These are phyloP conservation scores for Poecilia velifera DNA, from an alignment of 2,797 vertebrate species.

Conservation along the genomic window DNA sequence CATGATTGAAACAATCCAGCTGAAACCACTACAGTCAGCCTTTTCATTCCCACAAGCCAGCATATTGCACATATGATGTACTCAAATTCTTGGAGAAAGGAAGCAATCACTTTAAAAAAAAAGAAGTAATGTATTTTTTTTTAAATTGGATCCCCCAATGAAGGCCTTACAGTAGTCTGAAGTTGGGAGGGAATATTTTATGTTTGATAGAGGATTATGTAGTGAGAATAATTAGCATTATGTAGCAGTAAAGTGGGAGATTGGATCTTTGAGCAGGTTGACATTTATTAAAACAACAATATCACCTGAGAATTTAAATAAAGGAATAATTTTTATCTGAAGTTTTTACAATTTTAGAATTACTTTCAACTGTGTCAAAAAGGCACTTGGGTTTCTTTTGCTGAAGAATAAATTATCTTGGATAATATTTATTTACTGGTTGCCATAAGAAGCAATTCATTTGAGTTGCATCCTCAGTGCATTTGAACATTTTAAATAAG, in stretches of 20 bases:
- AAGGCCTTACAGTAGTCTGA: neutral
- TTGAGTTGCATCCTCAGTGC: too few species aligned
- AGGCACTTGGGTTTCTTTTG: neutral
- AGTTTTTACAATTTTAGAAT: neutral
- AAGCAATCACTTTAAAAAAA: constrained; percentile 55
- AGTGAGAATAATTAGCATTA: neutral
- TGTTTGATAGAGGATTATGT: neutral
- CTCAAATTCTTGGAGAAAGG: constrained; percentile 47
- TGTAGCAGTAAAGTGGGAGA: neutral
- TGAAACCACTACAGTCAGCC: constrained; percentile 74
- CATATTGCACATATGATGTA: constrained; percentile 49
- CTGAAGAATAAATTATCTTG: neutral
- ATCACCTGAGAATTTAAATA: neutral
- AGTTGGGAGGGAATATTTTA: too few species aligned
- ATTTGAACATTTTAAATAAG: too few species aligned
- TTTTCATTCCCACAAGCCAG: constrained; percentile 67
- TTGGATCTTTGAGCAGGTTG: neutral
- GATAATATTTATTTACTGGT: neutral
- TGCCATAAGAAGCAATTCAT: neutral
- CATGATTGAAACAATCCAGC: constrained; percentile 78
- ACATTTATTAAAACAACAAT: neutral
- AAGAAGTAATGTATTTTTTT: constrained; percentile 6
- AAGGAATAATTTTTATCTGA: neutral
- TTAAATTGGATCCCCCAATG: neutral
- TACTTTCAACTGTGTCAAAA: neutral